Percentiles rank a stretch among this genome's conserved stretches.
These are phyloP conservation scores for Tribolium madens DNA, from an alignment of 1,140 invertebrate genomes.

Conservation along the genomic window DNA sequence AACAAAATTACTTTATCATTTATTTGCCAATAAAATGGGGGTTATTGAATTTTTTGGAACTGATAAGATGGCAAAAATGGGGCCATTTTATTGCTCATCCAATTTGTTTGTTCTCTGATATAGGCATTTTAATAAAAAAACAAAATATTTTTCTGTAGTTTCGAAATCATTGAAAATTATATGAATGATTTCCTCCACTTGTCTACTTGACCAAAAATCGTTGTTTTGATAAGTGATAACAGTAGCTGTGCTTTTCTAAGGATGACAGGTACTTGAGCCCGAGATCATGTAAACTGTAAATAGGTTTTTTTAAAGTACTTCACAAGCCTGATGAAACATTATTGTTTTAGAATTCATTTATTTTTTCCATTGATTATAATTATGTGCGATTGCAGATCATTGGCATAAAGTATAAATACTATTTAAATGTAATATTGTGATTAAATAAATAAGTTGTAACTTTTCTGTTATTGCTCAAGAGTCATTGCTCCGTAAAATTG, in stretches of 20 bases:
- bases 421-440: neutral
- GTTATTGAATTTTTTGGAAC: too few species aligned
- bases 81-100: too few species aligned
- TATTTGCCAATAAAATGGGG: too few species aligned
- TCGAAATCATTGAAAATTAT: too few species aligned
- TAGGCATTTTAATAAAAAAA: too few species aligned
- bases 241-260: neutral
- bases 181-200: too few species aligned
- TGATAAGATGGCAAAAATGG: too few species aligned
- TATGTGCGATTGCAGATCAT: neutral
- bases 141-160: too few species aligned
- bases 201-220: too few species aligned
- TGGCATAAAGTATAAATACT: neutral
- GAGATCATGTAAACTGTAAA: neutral
- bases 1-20: too few species aligned
- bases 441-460: neutral
- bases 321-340: too few species aligned
- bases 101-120: too few species aligned
- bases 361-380: neutral
- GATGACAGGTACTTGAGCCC: neutral
- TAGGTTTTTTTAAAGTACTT: neutral
- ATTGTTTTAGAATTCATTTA: neutral
- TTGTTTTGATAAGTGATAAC: neutral
- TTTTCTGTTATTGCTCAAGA: neutral
- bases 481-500: neutral